Evolutionary conservation across 2,888 invertebrate genomes (phyloP).

Genomic region (Caenorhabditis sp.): DNA sequence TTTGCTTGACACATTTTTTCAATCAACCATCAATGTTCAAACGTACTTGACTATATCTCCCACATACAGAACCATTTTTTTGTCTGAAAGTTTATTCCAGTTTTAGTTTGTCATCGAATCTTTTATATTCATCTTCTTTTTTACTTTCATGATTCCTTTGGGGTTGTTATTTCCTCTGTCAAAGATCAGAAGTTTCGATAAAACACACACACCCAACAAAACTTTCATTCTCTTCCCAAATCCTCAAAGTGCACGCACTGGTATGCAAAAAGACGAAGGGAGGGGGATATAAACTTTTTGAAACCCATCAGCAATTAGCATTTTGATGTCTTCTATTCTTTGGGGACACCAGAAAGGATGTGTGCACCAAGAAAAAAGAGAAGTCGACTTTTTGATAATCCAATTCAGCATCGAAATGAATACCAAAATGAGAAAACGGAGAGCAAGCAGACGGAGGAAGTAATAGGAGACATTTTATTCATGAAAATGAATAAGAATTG

Average conservation of each 20-base stretch:
- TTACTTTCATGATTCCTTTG: neutral
- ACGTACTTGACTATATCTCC: too few relatives aligned
- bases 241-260: neutral
- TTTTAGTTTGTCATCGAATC: neutral
- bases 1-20: too few relatives aligned
- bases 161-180: neutral
- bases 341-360: neutral
- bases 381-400: neutral
- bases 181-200: neutral
- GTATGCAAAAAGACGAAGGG: too few relatives aligned
- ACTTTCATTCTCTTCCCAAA: neutral
- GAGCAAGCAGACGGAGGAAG: slow-evolving; percentile 2
- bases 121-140: neutral
- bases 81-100: neutral
- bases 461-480: slow-evolving; percentile 44
- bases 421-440: neutral
- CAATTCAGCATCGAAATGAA: neutral
- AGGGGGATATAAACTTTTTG: neutral
- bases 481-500: slow-evolving; percentile 15
- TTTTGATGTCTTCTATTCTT: slow-evolving; percentile 1
- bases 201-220: neutral
- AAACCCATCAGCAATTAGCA: neutral
- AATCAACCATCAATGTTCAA: too few relatives aligned
- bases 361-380: neutral
- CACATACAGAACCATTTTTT: too few relatives aligned